Evolutionary conservation across 1,140 invertebrate species (phyloP), one percentile per base, ranked within the genome.

Genomic region (Aphelinus atriplicis): DNA sequence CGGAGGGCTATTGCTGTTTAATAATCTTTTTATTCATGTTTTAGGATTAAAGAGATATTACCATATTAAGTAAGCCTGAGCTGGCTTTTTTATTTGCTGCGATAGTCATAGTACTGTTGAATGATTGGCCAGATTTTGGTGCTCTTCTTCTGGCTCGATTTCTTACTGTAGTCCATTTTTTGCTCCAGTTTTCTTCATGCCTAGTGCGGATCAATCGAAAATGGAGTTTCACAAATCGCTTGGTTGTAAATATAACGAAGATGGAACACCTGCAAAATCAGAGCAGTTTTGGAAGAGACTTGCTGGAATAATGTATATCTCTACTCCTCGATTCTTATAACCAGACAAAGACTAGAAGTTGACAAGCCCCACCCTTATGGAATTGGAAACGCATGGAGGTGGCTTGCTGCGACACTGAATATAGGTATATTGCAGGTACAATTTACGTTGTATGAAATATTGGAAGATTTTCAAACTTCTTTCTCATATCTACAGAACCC

Each of bases 211-310:
- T 0, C 92, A 96, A 81, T 90, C 90, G 7, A 90, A 93, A 67
- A 90, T 93, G 82, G 92, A 95, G 55, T 96, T 94, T 86, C 93
- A 93, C 77, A 91, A 89, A 86, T 92, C 85, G 1, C 83, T 90
- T 79, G 90, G 90, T n/a, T 91, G 90, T 73, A 82, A 83, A 73
- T 86, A 80, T 80, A 83, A 82, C 78, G 90, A 91, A 65, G 90
- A 93, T 72, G 93, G 92, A 9, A 90, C 88, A 73, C 87, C 95
- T 48, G 95, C 97, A 81, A 91, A 92, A 64, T 93, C 96, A 78
- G 93, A 95, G 66, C 93, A 94, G 80, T 97, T 93, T 85, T 83
- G 96, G 7, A 95, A 95, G 82, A 89, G 94, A 69, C 95, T 96
- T 90, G 93, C 93, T 5, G 95, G 95, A 48, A 89, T 95, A 43